These are phyloP conservation scores for Ephydatia muelleri DNA, from an alignment of 37 sponge, comb jelly and placozoan species.

Conservation along the genomic window DNA sequence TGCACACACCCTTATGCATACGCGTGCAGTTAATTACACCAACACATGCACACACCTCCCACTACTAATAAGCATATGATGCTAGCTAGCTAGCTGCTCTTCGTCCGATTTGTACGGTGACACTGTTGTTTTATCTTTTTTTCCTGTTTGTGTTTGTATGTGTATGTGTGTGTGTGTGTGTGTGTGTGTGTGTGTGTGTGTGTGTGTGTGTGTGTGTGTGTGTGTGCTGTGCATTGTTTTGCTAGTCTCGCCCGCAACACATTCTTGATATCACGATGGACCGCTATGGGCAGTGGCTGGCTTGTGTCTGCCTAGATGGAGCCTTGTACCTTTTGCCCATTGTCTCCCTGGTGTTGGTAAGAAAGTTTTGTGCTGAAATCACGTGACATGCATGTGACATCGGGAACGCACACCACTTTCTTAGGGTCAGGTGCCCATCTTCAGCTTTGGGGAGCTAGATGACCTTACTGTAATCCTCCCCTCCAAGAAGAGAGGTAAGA, in stretches of 20 bases:
- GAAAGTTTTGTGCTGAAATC: not conserved
- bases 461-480: constrained; percentile 56
- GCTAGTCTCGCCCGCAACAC: constrained; percentile 34
- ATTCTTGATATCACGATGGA: constrained; percentile 66
- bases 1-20: not conserved
- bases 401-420: not conserved
- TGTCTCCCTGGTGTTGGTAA: constrained; percentile 51
- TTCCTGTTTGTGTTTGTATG: no score
- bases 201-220: no score
- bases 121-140: no score
- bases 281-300: constrained; percentile 86
- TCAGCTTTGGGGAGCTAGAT: constrained; percentile 58
- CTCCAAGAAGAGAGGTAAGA: constrained; percentile 38
- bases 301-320: constrained; percentile 75
- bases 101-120: not conserved
- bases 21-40: no score
- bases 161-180: no score
- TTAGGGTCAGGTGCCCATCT: constrained; percentile 28
- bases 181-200: no score
- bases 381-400: not conserved
- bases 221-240: not conserved
- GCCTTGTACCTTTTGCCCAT: constrained; percentile 66
- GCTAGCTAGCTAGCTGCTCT: no score
- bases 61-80: no score
- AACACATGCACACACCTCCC: no score